phyloP scores from a whole-genome alignment of 1,140 invertebrate species.

The Leptestheria dahalacensis region DNA sequence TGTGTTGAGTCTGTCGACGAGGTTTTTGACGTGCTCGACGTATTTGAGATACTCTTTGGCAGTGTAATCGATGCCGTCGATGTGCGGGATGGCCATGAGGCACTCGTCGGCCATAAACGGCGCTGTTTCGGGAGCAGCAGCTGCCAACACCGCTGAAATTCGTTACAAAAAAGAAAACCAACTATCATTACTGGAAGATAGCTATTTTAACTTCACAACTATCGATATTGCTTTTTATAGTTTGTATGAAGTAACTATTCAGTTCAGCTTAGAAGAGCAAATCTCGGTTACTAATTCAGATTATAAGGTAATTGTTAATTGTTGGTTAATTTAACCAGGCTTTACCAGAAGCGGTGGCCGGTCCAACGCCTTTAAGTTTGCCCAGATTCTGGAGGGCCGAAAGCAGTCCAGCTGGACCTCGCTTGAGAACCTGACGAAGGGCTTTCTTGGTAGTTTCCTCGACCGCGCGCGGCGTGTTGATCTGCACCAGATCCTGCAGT shows the following conservation, averaged over 20 bases:
- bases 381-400: slow-evolving; percentile 29
- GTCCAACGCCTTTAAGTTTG: slow-evolving; percentile 33
- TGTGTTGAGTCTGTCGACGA: slow-evolving; percentile 67
- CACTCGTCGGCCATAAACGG: slow-evolving; percentile 96
- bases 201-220: too few relatives aligned
- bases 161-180: not conserved
- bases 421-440: slow-evolving; percentile 27
- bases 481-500: slow-evolving; percentile 29
- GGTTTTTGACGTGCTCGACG: slow-evolving; percentile 67
- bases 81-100: slow-evolving; percentile 81
- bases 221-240: too few relatives aligned
- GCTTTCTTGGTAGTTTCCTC: slow-evolving; percentile 27
- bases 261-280: too few relatives aligned
- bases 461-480: slow-evolving; percentile 29
- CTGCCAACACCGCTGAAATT: slow-evolving; percentile 39
- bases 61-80: slow-evolving; percentile 89
- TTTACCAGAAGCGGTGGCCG: slow-evolving; percentile 34
- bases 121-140: slow-evolving; percentile 73
- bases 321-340: too few relatives aligned
- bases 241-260: too few relatives aligned
- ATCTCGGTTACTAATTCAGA: too few relatives aligned
- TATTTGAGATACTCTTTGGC: slow-evolving; percentile 91
- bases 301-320: too few relatives aligned
- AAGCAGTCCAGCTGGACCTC: slow-evolving; percentile 24
- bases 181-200: not conserved